Evolutionary conservation across 2,797 vertebrate genomes (phyloP), one percentile per base, ranked within the genome.

Genomic region (Mormyrus proboscirostris): DNA sequence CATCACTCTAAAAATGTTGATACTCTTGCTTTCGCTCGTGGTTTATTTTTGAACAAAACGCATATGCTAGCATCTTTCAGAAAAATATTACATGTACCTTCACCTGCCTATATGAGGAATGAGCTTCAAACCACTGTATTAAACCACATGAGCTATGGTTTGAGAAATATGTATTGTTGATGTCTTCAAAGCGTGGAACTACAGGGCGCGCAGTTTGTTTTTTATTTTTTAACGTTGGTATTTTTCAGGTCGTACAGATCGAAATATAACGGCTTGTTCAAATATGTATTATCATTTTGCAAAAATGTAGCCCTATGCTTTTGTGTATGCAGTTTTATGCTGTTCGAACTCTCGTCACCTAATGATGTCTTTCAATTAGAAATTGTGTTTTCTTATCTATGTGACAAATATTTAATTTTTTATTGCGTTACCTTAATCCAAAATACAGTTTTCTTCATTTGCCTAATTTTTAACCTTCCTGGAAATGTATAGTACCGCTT

Each of bases 121-220:
- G 22, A 44, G 84, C 49, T 73, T 44, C 29, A 69, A 41, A 69
- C 22, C 53, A 86, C 57, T 25, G 59, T 47, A 85, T 85, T 83
- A 82, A 83, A 82, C 88, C 88, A 33, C 88, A 62, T 59, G 88
- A 84, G 51, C 51, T 84, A 62, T 62, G 53, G 55, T 85, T 50
- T 89, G 51, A 84, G 33, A 87, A 38, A 87, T 41, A 44, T 5
- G 33, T 51, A 57, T 16, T 86, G 51, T 4, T 33, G 29, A 38
- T 41, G 51, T 3, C 22, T 87, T 87, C 53, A 57, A 29, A 85
- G 47, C n/a, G 47, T 85, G 49, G n/a, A 51, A 50, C 47, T 51
- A 41, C 29, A 19, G 53, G 33, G 25, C 50, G 83, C 44, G 49
- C 47, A 73, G 14, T 33, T 73, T 73, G 38, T 69, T 14, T 29